A percentile compares a stretch with the other conserved stretches of the same genome.
Evolutionary conservation across 2,888 invertebrate species (phyloP).

Genomic region (Zootermopsis nevadensis): DNA sequence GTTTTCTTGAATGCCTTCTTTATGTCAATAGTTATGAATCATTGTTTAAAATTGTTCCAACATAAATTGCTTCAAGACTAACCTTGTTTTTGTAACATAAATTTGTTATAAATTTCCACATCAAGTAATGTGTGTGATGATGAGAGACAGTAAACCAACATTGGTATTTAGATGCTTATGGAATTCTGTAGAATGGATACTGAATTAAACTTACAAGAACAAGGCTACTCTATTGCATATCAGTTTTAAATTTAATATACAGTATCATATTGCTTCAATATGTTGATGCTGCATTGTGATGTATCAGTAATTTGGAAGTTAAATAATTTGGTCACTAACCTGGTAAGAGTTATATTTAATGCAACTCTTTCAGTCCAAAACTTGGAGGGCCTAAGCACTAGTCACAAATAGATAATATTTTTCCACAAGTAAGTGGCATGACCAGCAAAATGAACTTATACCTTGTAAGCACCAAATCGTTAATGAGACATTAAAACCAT

Average conservation of each 20-base stretch:
- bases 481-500: background rate
- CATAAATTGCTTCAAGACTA: no score
- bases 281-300: background rate
- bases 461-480: conserved; percentile 11
- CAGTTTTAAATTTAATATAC: background rate
- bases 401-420: conserved; percentile 33
- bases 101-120: no score
- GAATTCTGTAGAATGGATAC: background rate
- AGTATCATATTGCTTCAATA: background rate
- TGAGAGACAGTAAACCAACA: no score
- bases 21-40: no score
- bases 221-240: background rate
- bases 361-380: background rate
- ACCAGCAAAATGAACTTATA: conserved; percentile 21
- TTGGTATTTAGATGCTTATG: no score
- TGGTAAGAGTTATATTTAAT: background rate
- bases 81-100: no score
- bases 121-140: no score
- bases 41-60: no score
- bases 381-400: conserved; percentile 34
- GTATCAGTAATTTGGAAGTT: background rate
- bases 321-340: background rate
- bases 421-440: conserved; percentile 27
- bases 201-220: background rate
- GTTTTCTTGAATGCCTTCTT: no score